These are phyloP conservation scores for Odontomachus brunneus DNA, from an alignment of 1,140 invertebrate genomes.

Conservation along the genomic window DNA sequence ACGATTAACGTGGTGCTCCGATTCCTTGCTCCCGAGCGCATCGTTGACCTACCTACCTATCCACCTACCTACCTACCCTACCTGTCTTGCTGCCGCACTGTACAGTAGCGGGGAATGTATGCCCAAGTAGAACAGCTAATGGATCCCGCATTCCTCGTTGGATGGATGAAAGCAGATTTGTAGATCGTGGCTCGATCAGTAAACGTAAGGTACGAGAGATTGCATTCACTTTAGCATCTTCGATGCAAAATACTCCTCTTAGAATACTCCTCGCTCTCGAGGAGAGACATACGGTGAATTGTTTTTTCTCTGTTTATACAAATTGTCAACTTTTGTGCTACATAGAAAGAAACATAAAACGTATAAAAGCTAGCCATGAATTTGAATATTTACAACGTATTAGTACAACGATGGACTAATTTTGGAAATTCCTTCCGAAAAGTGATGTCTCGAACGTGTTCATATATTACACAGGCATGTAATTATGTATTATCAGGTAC, in stretches of 20 bases:
- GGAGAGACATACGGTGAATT: not conserved
- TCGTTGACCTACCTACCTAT: constrained; percentile 28
- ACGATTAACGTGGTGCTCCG: constrained; percentile 5
- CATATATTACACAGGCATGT: constrained; percentile 14
- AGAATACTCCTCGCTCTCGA: not conserved
- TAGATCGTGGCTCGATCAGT: constrained; percentile 17
- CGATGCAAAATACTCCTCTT: no score
- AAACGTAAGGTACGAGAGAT: not conserved
- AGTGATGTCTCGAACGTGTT: not conserved
- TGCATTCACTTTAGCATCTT: not conserved
- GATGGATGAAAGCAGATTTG: constrained; percentile 33
- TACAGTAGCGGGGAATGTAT: constrained; percentile 42
- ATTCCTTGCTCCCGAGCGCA: not conserved
- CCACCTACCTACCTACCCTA: no score
- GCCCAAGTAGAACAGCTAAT: constrained; percentile 28
- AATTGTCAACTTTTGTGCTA: not conserved
- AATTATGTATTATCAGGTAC: not conserved
- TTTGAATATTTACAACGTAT: constrained; percentile 7
- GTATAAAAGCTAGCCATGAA: not conserved
- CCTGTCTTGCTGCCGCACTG: constrained; percentile 23
- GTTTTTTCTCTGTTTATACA: not conserved
- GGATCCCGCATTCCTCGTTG: constrained; percentile 28
- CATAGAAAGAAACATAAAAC: no score
- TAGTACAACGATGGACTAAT: not conserved
- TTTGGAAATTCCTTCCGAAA: not conserved